Evolutionary conservation across 2,113 vertebrate genomes (phyloP), one percentile per base, ranked within the genome.

Genomic region (Tetrao urogallus): DNA sequence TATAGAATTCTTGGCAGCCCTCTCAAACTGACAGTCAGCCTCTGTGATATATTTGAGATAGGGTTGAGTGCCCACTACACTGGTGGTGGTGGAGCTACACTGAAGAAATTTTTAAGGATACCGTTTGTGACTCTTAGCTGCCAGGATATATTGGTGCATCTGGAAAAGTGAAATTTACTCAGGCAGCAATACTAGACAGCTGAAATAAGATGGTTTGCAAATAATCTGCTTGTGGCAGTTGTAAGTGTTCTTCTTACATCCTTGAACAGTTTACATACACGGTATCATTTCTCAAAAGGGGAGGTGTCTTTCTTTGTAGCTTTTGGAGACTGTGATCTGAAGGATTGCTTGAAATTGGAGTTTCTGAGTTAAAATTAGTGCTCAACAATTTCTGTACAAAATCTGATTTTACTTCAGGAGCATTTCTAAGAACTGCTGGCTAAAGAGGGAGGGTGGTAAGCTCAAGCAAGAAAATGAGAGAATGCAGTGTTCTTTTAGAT

Each of bases 401-500:
- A 77, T 91, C 34, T 91, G 63, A 42, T 89, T 88, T 85, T 8
- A 66, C 48, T 92, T 85, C 27, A 79, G 32, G 88, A 73, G 18
- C 21, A 15, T 70, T 89, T 40, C 66, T 75, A 89, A 56, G 58
- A 27, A 73, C 87, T 84, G 17, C 58, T 74, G 67, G 48, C 87
- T 79, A 92, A 90, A 64, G 21, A 47, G 42, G 48, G 17, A 54
- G 10, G 34, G 69, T 27, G 65, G n/a, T 16, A 86, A 45, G n/a
- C 30, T 90, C 13, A 42, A 80, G 67, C 77, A 88, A 50, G 66
- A 71, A 34, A 42, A 77, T 3, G 28, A 12, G 13, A 45, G 27
- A 90, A 71, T 52, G 36, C 19, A 28, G 18, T 43, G 43, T 24
- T 72, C 56, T 11, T 90, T 86, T 70, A 78, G 14, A 38, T 87